phyloP scores from a whole-genome alignment of 2,113 vertebrate species.

The Leiothrix lutea region DNA sequence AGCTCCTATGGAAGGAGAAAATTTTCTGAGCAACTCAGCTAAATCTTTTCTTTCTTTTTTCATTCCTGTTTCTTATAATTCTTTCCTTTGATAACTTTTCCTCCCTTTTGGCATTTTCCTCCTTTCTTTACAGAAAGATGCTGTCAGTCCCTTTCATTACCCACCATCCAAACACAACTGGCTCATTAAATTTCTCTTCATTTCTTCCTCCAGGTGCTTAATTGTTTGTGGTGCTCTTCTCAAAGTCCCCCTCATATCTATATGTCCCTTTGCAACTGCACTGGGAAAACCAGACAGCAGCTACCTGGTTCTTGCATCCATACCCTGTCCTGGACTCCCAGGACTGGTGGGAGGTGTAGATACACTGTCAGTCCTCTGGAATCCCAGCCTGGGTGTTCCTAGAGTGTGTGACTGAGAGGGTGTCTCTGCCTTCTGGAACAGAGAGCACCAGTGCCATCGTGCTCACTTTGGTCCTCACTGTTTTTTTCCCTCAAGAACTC shows the following conservation, averaged over 20 bases:
- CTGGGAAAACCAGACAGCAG: not conserved
- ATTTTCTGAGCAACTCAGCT: not conserved
- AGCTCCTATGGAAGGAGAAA: not conserved
- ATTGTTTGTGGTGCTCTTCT: not conserved
- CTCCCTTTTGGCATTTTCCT: not conserved
- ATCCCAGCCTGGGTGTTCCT: not conserved
- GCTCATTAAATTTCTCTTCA: not conserved
- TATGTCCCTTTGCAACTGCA: not conserved
- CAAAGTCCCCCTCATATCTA: not conserved
- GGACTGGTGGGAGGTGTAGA: not conserved
- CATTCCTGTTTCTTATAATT: not conserved
- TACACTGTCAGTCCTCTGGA: not conserved
- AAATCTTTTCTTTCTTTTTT: not conserved
- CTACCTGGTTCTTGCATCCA: not conserved
- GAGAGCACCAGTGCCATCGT: not conserved
- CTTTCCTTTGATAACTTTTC: not conserved
- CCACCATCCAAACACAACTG: not conserved
- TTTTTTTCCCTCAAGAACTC: not conserved
- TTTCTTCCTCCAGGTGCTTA: not conserved
- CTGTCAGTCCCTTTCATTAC: not conserved
- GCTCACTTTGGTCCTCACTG: not conserved
- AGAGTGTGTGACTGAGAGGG: too few species aligned
- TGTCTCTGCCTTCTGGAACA: not conserved
- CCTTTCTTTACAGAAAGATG: not conserved
- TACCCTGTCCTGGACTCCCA: not conserved